These are phyloP conservation scores for Chelon labrosus DNA, from an alignment of 2,797 vertebrate species.

Conservation along the genomic window DNA sequence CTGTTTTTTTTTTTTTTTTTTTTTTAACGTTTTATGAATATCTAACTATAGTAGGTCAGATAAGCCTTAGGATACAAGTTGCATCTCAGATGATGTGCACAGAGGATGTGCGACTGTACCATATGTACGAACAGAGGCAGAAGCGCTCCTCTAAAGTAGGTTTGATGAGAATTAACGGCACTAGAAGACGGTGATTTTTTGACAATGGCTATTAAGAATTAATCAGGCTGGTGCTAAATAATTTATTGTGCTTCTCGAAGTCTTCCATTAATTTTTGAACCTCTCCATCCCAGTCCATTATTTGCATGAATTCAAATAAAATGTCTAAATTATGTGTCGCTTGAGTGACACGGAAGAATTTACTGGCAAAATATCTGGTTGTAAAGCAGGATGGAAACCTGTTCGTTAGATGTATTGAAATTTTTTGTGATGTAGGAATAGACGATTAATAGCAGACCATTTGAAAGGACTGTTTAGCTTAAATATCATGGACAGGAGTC, in stretches of 20 bases:
- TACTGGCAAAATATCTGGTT: constrained; percentile 2
- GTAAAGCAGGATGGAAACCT: constrained; percentile 3
- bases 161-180: constrained; percentile 80
- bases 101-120: background rate
- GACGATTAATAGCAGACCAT: background rate
- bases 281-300: constrained; percentile 77
- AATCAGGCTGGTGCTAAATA: constrained; percentile 81
- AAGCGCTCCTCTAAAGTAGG: constrained; percentile 59
- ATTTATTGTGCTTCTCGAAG: constrained; percentile 84
- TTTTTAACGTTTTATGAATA: background rate
- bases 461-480: constrained; percentile 11
- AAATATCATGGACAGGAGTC: constrained; percentile 9
- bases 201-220: constrained; percentile 87
- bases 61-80: constrained; percentile 17
- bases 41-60: constrained; percentile 6
- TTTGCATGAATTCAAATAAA: constrained; percentile 83
- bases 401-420: background rate
- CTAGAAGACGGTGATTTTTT: constrained; percentile 83
- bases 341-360: constrained; percentile 67
- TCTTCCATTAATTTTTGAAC: constrained; percentile 86
- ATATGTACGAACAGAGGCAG: constrained; percentile 27
- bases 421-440: constrained; percentile 7
- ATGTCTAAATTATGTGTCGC: constrained; percentile 77
- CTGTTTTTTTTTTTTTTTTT: background rate
- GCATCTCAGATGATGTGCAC: background rate